Base-by-base conservation (phyloP, 64 coral and sea anemone species). In the Astreopora myriophthalma region DNA sequence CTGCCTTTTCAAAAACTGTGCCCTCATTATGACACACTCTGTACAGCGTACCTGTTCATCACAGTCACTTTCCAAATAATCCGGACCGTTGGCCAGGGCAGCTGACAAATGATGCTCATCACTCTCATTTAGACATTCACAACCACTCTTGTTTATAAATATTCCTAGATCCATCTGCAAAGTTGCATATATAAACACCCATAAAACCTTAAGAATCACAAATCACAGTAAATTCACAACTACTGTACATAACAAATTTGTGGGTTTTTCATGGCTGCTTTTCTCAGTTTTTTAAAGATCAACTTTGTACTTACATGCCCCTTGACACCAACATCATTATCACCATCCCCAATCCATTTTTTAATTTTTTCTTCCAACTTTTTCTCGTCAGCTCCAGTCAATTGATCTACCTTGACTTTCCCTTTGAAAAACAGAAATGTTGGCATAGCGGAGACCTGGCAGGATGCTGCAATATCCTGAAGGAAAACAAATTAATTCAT, bases 241-340 rank as follows among this genome's bases (percentile, higher is more conserved):
- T n/a, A n/a, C n/a, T n/a, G n/a, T n/a, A n/a, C n/a, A n/a, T n/a
- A n/a, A n/a, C n/a, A n/a, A n/a, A n/a, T 6, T 44, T 44, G 40
- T 44, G 3, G 40, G 11, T n/a, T n/a, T n/a, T n/a, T n/a, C n/a
- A n/a, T n/a, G n/a, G n/a, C n/a, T n/a, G n/a, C n/a, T n/a, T n/a
- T n/a, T n/a, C n/a, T n/a, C n/a, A n/a, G n/a, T n/a, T n/a, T n/a
- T n/a, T n/a, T n/a, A n/a, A n/a, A n/a, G n/a, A n/a, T n/a, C n/a
- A n/a, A n/a, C n/a, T n/a, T n/a, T n/a, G n/a, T n/a, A 64, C 97
- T 96, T 64, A 99, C 97, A 99, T 99, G 82, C 23, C 97, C 97
- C 57, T 96, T 99, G 1, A 95, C 94, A 11, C 91, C 94, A 62
- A 71, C 81, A 20, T 87, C 94, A 48, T 68, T 89, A 64, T 90